Conservation (phyloP, 2,888 invertebrate species). For the Chrysolina oricalcia region DNA sequence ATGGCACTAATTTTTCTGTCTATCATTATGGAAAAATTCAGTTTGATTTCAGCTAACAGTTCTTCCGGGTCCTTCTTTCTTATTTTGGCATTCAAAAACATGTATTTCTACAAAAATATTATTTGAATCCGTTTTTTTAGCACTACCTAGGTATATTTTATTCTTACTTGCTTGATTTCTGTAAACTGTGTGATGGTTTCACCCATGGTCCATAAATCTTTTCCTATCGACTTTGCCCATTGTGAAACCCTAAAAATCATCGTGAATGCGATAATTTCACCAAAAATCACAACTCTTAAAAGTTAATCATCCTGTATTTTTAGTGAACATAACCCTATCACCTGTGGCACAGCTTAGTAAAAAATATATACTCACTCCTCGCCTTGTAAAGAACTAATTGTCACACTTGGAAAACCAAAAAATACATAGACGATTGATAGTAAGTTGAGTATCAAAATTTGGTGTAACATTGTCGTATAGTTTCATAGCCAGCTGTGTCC, state of each 20-base stretch:
- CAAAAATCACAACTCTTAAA: neutral
- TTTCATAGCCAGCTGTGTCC: neutral
- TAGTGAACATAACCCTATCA: neutral
- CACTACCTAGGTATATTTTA: neutral
- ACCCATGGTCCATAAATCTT: constrained; percentile 86
- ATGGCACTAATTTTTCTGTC: constrained; percentile 93
- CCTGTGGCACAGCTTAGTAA: neutral
- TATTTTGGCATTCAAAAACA: constrained; percentile 84
- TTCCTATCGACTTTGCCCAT: constrained; percentile 87
- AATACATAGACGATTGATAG: neutral
- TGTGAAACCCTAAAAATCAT: constrained; percentile 78
- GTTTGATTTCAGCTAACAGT: constrained; percentile 85
- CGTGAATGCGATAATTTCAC: too few relatives aligned
- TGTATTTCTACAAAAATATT: constrained; percentile 78
- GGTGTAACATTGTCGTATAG: neutral
- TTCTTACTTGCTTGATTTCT: constrained; percentile 83
- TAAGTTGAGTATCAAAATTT: neutral
- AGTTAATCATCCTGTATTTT: neutral
- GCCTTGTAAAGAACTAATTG: constrained; percentile 56
- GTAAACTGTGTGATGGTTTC: constrained; percentile 84
- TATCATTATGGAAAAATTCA: constrained; percentile 89
- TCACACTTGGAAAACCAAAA: constrained; percentile 6
- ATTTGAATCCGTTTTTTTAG: constrained; percentile 49
- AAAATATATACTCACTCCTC: constrained; percentile 59
- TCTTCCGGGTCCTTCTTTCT: constrained; percentile 85